Conservation (phyloP, 2,113 vertebrate genomes). For the Copsychus sechellarum region DNA sequence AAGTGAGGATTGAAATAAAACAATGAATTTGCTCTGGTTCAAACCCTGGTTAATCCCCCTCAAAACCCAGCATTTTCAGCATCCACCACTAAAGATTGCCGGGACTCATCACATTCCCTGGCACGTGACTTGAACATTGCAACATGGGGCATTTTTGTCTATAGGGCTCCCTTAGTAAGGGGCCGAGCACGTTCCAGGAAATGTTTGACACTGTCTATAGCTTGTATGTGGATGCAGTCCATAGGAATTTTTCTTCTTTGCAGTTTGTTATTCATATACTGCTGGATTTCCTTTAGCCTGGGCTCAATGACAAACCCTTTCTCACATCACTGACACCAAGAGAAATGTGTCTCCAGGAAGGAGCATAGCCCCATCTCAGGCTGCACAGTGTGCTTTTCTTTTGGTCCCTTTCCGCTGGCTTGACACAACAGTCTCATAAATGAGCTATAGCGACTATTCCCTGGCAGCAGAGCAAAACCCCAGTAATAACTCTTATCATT, state of each 20-base stretch:
- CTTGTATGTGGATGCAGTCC: not conserved
- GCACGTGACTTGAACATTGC: not conserved
- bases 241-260: not conserved
- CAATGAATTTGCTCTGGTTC: not conserved
- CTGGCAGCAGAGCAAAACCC: accelerated
- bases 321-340: not conserved
- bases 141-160: not conserved
- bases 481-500: not conserved
- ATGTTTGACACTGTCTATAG: not conserved
- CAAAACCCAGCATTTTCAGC: not conserved
- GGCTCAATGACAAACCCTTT: not conserved
- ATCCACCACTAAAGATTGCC: not conserved
- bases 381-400: not conserved
- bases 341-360: not conserved
- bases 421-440: not conserved
- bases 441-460: accelerated
- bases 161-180: not conserved
- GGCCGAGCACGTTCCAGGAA: not conserved
- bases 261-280: not conserved
- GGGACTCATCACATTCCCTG: slow-evolving; percentile 17
- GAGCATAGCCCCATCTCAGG: not conserved
- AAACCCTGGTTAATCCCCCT: not conserved
- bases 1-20: not conserved
- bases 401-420: not conserved
- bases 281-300: not conserved